phyloP scores from a whole-genome alignment of 2,797 vertebrate genomes.

The Gorsachius magnificus region DNA sequence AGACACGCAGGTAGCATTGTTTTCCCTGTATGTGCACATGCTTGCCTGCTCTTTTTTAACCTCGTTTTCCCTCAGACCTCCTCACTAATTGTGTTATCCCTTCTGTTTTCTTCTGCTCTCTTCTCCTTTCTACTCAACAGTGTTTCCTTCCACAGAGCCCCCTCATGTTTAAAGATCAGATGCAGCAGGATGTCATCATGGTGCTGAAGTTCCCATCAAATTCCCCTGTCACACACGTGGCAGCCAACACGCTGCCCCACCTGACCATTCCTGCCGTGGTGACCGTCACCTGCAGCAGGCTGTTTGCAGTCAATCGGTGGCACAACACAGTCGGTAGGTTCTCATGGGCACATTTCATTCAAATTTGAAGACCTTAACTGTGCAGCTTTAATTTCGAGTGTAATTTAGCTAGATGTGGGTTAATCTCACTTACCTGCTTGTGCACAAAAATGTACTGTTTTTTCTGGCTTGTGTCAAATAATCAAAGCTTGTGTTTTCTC shows the following conservation, averaged over 20 bases:
- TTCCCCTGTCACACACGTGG: constrained; percentile 94
- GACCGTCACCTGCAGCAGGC: constrained; percentile 93
- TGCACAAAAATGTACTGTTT: neutral
- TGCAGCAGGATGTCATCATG: constrained; percentile 99
- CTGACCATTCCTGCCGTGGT: constrained; percentile 93
- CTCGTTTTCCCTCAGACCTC: constrained; percentile 74
- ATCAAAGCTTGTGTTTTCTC: constrained; percentile 32
- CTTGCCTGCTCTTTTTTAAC: constrained; percentile 75
- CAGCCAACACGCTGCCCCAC: constrained; percentile 95
- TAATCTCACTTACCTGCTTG: neutral
- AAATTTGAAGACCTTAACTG: neutral
- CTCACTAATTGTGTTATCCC: constrained; percentile 82
- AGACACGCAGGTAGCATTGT: neutral
- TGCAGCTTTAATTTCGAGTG: neutral
- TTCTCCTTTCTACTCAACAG: constrained; percentile 89
- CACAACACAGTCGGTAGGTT: constrained; percentile 96
- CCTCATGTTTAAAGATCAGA: constrained; percentile 99
- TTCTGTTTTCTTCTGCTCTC: constrained; percentile 77
- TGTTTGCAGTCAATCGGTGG: constrained; percentile 96
- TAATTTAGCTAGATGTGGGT: neutral
- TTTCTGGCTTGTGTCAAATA: constrained; percentile 14
- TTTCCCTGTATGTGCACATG: constrained; percentile 60
- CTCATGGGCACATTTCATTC: rapidly evolving
- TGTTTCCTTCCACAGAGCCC: constrained; percentile 99
- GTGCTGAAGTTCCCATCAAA: constrained; percentile 98